Base-by-base conservation (phyloP, 2,888 invertebrate genomes). In the Marasmarcha lunaedactyla region DNA sequence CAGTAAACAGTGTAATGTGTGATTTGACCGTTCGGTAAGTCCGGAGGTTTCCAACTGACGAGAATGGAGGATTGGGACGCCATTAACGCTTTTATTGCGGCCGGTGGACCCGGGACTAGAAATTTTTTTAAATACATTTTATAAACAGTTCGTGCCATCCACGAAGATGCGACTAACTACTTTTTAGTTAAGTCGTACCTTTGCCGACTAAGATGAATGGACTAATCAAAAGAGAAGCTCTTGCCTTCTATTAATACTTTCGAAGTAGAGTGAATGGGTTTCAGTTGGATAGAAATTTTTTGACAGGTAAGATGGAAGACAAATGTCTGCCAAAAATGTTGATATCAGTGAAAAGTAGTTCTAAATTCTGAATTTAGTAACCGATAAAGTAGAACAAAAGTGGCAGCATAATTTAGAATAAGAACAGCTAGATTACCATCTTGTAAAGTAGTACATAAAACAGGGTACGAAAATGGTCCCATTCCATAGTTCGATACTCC, bases 401-500 rank as follows among this genome's bases (percentile, higher is more conserved):
- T n/a, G n/a, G n/a, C n/a, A n/a, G n/a, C n/a, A n/a, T n/a, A n/a
- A n/a, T n/a, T n/a, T n/a, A n/a, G n/a, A n/a, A n/a, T n/a, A n/a
- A n/a, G n/a, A n/a, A n/a, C n/a, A n/a, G n/a, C n/a, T n/a, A n/a
- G n/a, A n/a, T n/a, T 74, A 93, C 93, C 88, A 72, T 95, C 95
- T 72, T 95, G 93, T 51, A 92, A 87, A 0, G 95, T 95, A 36
- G 87, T 87, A 63, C 95, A 93, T 55, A 88, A 88, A 44, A 93
- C 85, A 10, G 93, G 88, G 39, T 85, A 83, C 41, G 93, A 93
- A 46, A 92, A 86, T 4, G 91, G 88, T 7, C 95, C 95, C 50
- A 93, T 89, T 0, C 95, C 95, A 25, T 90, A 92, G 41, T 90
- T 88, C 0, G 94, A 95, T 59, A 90, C 94, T 0, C 94, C 95